These are phyloP conservation scores for Pseudorectes ferrugineus DNA, from an alignment of 2,113 vertebrate genomes.

Conservation along the genomic window DNA sequence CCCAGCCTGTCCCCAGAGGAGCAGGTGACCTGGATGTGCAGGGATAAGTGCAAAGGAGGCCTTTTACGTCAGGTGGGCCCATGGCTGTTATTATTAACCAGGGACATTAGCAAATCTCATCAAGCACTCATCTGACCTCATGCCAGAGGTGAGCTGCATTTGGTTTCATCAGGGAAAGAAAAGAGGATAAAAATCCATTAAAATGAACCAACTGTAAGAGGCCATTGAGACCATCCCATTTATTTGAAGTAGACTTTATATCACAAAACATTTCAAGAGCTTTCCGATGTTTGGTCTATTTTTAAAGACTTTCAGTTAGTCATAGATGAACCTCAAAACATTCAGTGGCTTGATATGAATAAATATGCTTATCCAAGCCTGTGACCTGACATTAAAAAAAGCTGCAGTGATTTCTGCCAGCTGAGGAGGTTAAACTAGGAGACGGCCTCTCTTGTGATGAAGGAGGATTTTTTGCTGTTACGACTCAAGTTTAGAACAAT, in stretches of 20 bases:
- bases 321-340: conserved; percentile 41
- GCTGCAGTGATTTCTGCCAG: not conserved
- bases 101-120: conserved; percentile 7
- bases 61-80: not conserved
- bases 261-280: conserved; percentile 29
- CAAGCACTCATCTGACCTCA: not conserved
- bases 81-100: not conserved
- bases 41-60: not conserved
- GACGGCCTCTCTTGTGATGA: not conserved
- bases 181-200: conserved; percentile 55
- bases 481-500: not conserved
- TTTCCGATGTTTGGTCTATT: conserved; percentile 14
- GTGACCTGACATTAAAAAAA: conserved; percentile 5
- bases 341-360: not conserved
- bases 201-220: not conserved
- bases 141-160: conserved; percentile 25
- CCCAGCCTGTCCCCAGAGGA: not conserved
- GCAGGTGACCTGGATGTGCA: not conserved
- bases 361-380: conserved; percentile 43
- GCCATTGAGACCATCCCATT: not conserved
- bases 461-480: not conserved
- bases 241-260: conserved; percentile 1
- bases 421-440: conserved; percentile 13
- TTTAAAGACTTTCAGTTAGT: conserved; percentile 43
- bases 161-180: not conserved